Evolutionary conservation across 2,888 invertebrate species (phyloP), one percentile per base, ranked within the genome.

Genomic region (Chloroclystis v-ata): DNA sequence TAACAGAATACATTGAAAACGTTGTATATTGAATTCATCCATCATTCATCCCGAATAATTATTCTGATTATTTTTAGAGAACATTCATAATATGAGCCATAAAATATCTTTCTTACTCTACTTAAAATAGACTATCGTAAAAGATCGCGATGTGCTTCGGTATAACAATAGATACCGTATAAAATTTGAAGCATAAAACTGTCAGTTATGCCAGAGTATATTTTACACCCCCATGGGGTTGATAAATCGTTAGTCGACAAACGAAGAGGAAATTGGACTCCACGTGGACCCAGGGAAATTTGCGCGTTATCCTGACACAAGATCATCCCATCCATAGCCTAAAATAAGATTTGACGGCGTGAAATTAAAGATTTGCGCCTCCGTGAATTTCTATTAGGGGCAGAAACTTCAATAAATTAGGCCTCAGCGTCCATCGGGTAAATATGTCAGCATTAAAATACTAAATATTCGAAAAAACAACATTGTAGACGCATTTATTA

Each of bases 261-360:
- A 63, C 63, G 64, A 59, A 64, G 67, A 69, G 61, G 63, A 68
- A 64, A 71, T 70, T 61, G 65, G 56, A 57, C 60, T 61, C 52
- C 59, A 64, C 55, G 52, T 47, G 65, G 65, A 55, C 56, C 54
- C 56, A 52, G 60, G 65, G 61, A 67, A 71, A 69, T 67, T 66
- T 61, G 63, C 59, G 60, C 56, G 57, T 16, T 16, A 33, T 33
- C 60, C 57, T 60, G 64, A 65, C 52, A 57, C 52, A 47, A 60
- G 58, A 63, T 67, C 63, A 54, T 64, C 58, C 55, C 63, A 54
- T 64, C 58, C 55, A 54, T 57, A 53, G 56, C 59, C 20, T 20
- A 20, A 20, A 60, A 66, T 65, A 61, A 53, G 62, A 66, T 63
- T 64, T 61, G 73, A 73, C 72, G 66, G 68, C 74, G 72, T 76